Evolutionary conservation across 2,797 vertebrate genomes (phyloP).

Genomic region (Phataginus tetradactyla): DNA sequence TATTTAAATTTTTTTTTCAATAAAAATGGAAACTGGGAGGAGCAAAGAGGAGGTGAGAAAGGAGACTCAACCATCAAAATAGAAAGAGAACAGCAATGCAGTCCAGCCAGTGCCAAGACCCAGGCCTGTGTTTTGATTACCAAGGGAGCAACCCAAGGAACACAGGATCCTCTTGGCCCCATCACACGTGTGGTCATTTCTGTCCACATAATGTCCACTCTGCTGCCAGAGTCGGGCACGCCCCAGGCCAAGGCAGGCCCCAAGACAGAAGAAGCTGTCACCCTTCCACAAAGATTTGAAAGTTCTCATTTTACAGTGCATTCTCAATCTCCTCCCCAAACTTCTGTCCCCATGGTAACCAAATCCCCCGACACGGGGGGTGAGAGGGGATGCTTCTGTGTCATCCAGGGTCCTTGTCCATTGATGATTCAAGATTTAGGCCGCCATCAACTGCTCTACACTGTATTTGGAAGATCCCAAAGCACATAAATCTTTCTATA

Average conservation of each 20-base stretch:
- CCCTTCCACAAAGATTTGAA: neutral
- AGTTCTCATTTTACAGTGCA: neutral
- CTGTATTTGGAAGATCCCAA: neutral
- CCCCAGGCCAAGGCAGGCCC: neutral
- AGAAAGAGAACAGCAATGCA: neutral
- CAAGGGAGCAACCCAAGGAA: neutral
- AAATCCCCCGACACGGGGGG: neutral
- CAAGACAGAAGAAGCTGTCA: neutral
- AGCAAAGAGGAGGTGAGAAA: neutral
- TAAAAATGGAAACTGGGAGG: neutral
- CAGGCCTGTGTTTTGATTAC: neutral
- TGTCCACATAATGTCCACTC: neutral
- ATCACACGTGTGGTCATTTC: fast-evolving
- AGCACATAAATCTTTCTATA: too few relatives aligned
- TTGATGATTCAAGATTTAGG: neutral
- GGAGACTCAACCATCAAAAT: neutral
- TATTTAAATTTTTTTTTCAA: too few relatives aligned
- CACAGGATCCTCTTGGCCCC: neutral
- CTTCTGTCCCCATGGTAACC: neutral
- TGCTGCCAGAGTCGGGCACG: too few relatives aligned
- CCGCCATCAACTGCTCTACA: neutral
- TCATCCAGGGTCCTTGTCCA: neutral
- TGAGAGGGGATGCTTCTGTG: neutral
- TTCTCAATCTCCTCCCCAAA: neutral
- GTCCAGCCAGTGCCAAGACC: neutral